Percentiles rank a stretch among this genome's conserved stretches.
Conservation (phyloP, 2,797 vertebrate species). For the Adrianichthys oophorus region DNA sequence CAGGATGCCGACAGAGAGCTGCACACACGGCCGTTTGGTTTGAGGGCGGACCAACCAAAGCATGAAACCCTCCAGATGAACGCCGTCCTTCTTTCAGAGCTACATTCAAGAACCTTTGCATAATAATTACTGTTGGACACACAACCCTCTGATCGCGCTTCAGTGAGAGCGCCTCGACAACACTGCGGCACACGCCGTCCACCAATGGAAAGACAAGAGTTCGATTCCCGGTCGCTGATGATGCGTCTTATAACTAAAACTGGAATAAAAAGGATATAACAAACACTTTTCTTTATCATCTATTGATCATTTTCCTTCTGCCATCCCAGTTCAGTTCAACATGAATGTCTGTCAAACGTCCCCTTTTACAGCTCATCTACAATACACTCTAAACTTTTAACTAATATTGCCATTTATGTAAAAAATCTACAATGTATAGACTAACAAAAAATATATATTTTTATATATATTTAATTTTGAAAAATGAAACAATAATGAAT, state of each 20-base stretch:
- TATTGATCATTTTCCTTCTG: slow-evolving; percentile 35
- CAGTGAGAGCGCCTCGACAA: slow-evolving; percentile 62
- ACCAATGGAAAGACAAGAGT: slow-evolving; percentile 60
- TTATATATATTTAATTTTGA: slow-evolving; percentile 84
- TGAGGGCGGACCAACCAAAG: slow-evolving; percentile 60
- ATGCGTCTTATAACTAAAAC: slow-evolving; percentile 62
- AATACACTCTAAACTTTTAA: slow-evolving; percentile 84
- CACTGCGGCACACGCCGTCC: slow-evolving; percentile 57
- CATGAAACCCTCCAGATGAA: slow-evolving; percentile 71
- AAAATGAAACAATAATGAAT: slow-evolving; percentile 82
- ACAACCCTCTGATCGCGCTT: slow-evolving; percentile 59
- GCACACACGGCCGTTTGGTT: slow-evolving; percentile 61
- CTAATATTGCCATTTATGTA: slow-evolving; percentile 85
- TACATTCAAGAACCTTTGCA: slow-evolving; percentile 86
- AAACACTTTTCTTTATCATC: slow-evolving; percentile 54
- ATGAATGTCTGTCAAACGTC: slow-evolving; percentile 67
- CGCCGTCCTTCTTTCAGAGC: slow-evolving; percentile 78
- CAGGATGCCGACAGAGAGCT: slow-evolving; percentile 49
- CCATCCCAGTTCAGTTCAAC: slow-evolving; percentile 51
- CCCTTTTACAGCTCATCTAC: slow-evolving; percentile 77
- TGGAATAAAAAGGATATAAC: slow-evolving; percentile 66
- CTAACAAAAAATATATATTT: slow-evolving; percentile 88
- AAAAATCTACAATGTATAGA: slow-evolving; percentile 89
- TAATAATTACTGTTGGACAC: slow-evolving; percentile 79
- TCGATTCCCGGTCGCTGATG: slow-evolving; percentile 64